These are phyloP conservation scores for Zaprionus capensis DNA, from an alignment of 1,140 invertebrate species.

Conservation along the genomic window DNA sequence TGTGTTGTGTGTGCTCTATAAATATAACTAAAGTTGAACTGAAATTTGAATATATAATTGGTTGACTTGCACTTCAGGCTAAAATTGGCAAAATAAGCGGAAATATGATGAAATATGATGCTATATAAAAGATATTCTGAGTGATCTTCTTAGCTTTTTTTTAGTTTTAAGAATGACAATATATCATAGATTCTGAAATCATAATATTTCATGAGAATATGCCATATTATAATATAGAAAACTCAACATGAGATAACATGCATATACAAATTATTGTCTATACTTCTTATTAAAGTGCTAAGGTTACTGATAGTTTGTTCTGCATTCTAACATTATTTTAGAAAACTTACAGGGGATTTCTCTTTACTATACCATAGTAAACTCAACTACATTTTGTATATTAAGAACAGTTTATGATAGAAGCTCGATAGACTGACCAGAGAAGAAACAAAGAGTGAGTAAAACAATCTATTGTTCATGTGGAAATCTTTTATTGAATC, in stretches of 20 bases:
- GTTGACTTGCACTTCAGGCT: conserved; percentile 22
- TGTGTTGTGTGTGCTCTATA: conserved; percentile 4
- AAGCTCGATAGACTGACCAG: not conserved
- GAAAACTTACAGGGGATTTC: not conserved
- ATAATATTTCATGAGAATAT: too few species aligned
- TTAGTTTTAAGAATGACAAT: not conserved
- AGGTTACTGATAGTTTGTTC: too few species aligned
- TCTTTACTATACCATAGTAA: not conserved
- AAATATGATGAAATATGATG: not conserved
- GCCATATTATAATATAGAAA: too few species aligned
- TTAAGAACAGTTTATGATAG: not conserved
- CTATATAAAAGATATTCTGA: not conserved
- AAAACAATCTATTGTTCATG: not conserved
- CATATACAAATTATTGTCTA: too few species aligned
- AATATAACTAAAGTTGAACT: conserved; percentile 26
- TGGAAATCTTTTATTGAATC: not conserved
- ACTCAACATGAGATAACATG: too few species aligned
- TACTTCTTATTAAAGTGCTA: too few species aligned
- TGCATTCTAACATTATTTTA: too few species aligned
- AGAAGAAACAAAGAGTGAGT: not conserved
- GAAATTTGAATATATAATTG: conserved; percentile 41
- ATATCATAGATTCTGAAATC: too few species aligned
- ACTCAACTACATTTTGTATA: not conserved
- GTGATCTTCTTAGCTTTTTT: not conserved
- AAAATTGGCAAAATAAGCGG: not conserved